These are phyloP conservation scores for Escarpia spicata DNA, from an alignment of 2,888 invertebrate species.

Conservation along the genomic window DNA sequence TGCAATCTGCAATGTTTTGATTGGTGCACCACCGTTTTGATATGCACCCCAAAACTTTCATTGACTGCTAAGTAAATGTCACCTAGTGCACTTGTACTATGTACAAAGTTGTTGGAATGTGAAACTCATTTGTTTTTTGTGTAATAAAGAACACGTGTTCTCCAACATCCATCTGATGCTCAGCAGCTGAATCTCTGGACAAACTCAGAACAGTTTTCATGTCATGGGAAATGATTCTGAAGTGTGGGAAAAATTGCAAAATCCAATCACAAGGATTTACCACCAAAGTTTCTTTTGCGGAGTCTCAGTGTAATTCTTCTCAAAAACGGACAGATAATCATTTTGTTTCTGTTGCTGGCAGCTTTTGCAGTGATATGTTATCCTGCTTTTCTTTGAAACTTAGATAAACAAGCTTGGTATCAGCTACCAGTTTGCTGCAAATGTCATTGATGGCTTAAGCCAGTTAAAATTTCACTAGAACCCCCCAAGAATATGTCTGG, in stretches of 20 bases:
- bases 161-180: background rate
- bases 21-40: background rate
- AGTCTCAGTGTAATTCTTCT: background rate
- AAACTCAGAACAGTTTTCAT: background rate
- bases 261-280: background rate
- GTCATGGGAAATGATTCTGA: background rate
- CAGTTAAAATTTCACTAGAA: background rate
- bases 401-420: background rate
- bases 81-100: background rate
- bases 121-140: background rate
- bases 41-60: background rate
- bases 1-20: background rate
- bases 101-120: background rate
- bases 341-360: background rate
- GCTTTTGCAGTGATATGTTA: background rate
- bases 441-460: background rate
- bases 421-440: background rate
- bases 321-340: background rate
- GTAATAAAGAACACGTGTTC: background rate
- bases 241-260: background rate
- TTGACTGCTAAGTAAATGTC: constrained; percentile 6
- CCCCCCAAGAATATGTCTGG: background rate
- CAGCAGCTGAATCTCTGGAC: background rate
- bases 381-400: background rate
- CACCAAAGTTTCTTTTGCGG: background rate